Evolutionary conservation across 2,888 invertebrate species (phyloP).

Genomic region (Tenthredo distinguenda): DNA sequence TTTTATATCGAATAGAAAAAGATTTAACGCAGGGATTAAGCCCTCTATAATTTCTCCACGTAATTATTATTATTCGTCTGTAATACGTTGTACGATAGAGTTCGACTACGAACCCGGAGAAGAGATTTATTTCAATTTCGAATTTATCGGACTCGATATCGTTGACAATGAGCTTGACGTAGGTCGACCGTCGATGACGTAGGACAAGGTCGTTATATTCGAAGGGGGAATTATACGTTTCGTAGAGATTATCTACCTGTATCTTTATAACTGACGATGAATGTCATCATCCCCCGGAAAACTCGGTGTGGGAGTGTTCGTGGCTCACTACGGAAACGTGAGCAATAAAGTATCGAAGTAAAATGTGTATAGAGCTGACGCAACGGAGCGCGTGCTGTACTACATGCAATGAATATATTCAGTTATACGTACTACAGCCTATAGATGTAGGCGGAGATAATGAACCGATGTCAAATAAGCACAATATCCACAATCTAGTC

Average conservation of each 20-base stretch:
- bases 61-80: not conserved
- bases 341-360: not conserved
- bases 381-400: not conserved
- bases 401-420: not conserved
- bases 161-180: slow-evolving; percentile 2
- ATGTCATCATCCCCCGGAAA: not conserved
- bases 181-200: not conserved
- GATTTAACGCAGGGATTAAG: not conserved
- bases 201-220: not conserved
- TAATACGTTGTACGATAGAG: not conserved
- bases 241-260: not conserved
- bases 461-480: not conserved
- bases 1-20: too few relatives aligned
- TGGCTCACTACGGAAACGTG: not conserved
- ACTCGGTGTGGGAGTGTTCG: not conserved
- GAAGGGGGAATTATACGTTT: not conserved
- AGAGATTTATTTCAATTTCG: not conserved
- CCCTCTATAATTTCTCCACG: not conserved
- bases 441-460: not conserved
- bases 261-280: not conserved
- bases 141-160: not conserved
- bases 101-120: not conserved
- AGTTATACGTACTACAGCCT: not conserved
- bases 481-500: not conserved
- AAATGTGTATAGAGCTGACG: slow-evolving; percentile 3